A percentile compares a stretch with the other conserved stretches of the same genome.
These are phyloP conservation scores for Lepilemur ruficaudatus DNA, from an alignment of 2,797 vertebrate genomes.

Conservation along the genomic window DNA sequence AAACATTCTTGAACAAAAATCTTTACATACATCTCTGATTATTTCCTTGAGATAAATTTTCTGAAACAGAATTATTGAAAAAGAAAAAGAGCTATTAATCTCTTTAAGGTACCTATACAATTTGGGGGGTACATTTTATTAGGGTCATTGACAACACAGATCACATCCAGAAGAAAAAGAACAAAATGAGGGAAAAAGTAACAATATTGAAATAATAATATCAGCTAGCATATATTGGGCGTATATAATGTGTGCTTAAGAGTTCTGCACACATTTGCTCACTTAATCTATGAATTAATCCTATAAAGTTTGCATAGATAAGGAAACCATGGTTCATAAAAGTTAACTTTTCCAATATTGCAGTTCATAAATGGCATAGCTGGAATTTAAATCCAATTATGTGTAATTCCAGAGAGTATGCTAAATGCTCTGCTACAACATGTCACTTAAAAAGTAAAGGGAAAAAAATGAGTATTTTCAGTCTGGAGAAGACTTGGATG, in stretches of 20 bases:
- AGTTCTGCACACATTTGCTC: neutral
- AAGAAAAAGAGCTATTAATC: neutral
- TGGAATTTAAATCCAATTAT: constrained; percentile 44
- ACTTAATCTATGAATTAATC: constrained; percentile 38
- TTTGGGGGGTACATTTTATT: constrained; percentile 8
- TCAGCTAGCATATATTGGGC: neutral
- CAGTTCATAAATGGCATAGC: neutral
- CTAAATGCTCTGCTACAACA: neutral
- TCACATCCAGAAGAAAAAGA: neutral
- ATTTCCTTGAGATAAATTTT: constrained; percentile 28
- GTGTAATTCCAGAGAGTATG: neutral
- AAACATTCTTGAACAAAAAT: constrained; percentile 45
- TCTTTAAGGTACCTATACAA: neutral
- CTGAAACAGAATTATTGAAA: constrained; percentile 25
- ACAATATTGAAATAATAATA: neutral
- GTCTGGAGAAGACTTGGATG: neutral
- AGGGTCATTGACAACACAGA: neutral
- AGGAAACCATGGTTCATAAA: constrained; percentile 13
- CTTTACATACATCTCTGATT: constrained; percentile 5
- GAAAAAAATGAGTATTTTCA: neutral
- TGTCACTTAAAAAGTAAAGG: neutral
- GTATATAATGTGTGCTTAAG: neutral
- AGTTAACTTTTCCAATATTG: constrained; percentile 14
- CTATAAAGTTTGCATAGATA: neutral
- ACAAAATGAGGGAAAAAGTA: constrained; percentile 2